Conservation (phyloP, 2,888 invertebrate species). For the Papilio protenor region DNA sequence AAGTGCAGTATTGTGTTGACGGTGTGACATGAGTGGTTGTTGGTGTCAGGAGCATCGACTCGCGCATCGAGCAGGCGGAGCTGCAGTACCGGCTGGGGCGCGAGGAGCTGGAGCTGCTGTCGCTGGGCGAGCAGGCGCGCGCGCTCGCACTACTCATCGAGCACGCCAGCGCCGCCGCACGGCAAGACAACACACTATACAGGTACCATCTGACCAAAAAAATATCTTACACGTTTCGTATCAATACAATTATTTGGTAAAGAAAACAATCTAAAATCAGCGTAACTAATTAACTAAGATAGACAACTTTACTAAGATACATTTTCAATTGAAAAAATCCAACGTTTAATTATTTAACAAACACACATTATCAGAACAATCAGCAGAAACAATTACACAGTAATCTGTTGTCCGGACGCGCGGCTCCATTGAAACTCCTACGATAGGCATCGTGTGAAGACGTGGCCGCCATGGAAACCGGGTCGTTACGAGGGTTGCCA, state of each 20-base stretch:
- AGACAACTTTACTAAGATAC: background rate
- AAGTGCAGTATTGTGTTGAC: background rate
- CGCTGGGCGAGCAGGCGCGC: constrained; percentile 92
- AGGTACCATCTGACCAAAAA: constrained; percentile 71
- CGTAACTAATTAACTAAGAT: background rate
- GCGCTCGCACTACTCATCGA: constrained; percentile 91
- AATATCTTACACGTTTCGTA: background rate
- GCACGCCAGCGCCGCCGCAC: constrained; percentile 83
- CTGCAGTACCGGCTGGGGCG: constrained; percentile 94
- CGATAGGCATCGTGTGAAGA: constrained; percentile 46
- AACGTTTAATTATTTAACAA: constrained; percentile 27
- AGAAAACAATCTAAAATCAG: background rate
- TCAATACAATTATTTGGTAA: background rate
- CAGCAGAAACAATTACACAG: constrained; percentile 42
- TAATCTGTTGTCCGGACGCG: constrained; percentile 42
- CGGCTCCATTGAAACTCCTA: constrained; percentile 31
- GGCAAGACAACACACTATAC: constrained; percentile 83
- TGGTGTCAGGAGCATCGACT: constrained; percentile 92
- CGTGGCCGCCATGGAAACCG: constrained; percentile 62
- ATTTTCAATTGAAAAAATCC: constrained; percentile 21
- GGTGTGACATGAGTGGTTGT: constrained; percentile 3
- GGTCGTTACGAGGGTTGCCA: constrained; percentile 49
- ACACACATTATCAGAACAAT: constrained; percentile 12
- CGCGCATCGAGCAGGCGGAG: constrained; percentile 95
- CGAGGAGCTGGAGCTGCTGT: constrained; percentile 93